These are phyloP conservation scores for Meloidogyne hapla DNA, from an alignment of 1,140 invertebrate genomes.

Conservation along the genomic window DNA sequence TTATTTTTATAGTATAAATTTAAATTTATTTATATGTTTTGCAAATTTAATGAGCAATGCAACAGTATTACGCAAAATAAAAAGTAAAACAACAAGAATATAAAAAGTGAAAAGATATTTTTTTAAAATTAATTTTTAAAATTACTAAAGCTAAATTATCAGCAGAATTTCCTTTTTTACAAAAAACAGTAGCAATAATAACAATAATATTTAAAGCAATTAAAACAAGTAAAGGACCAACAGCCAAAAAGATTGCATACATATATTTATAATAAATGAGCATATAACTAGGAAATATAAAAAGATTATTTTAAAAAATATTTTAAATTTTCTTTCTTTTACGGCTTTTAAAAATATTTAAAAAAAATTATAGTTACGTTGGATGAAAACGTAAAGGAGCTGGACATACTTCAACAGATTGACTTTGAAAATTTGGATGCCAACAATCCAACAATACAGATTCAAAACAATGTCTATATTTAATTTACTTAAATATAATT, in stretches of 20 bases:
- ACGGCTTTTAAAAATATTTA: constrained; percentile 45
- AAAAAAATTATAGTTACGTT: constrained; percentile 40
- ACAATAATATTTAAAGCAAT: constrained; percentile 57
- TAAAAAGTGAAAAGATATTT: constrained; percentile 34
- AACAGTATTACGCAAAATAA: constrained; percentile 59
- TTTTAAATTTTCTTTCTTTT: no score
- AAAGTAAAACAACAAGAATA: constrained; percentile 62
- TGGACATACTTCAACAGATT: constrained; percentile 60
- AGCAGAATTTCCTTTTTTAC: constrained; percentile 32
- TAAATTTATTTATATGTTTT: constrained; percentile 34
- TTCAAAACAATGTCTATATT: constrained; percentile 57
- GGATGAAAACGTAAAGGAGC: constrained; percentile 52
- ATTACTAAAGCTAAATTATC: constrained; percentile 60
- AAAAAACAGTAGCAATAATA: constrained; percentile 51
- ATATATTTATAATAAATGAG: constrained; percentile 61
- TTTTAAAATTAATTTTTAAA: background rate
- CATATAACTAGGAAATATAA: constrained; percentile 51
- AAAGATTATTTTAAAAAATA: background rate
- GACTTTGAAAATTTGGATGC: constrained; percentile 53
- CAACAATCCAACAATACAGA: constrained; percentile 59
- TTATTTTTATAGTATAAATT: no score
- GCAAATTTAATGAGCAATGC: constrained; percentile 60
- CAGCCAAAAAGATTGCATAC: constrained; percentile 60
- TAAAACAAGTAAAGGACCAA: constrained; percentile 55
- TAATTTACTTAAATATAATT: no score